Percentiles rank a stretch among this genome's conserved stretches.
These are phyloP conservation scores for Hyposoter dolosus DNA, from an alignment of 2,888 invertebrate genomes.

Conservation along the genomic window DNA sequence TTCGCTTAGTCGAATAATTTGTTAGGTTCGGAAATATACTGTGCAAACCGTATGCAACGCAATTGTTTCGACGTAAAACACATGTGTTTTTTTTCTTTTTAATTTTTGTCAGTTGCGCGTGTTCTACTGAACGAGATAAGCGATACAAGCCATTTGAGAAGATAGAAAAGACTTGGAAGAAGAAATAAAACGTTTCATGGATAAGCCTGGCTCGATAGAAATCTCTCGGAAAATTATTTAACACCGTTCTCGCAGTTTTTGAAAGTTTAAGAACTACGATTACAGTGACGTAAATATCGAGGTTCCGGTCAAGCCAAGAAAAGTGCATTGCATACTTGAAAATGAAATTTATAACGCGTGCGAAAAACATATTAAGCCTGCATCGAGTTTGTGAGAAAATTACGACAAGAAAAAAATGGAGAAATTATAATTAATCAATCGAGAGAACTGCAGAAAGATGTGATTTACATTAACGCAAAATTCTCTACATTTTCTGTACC, in stretches of 20 bases:
- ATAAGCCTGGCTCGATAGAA: background rate
- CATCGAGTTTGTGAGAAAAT: constrained; percentile 3
- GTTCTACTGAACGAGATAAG: constrained; percentile 17
- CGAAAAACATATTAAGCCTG: constrained; percentile 44
- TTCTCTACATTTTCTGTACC: constrained; percentile 77
- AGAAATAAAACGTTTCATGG: background rate
- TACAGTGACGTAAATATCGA: constrained; percentile 3
- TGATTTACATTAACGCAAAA: background rate
- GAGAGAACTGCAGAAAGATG: background rate
- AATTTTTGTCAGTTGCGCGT: background rate
- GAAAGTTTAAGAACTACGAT: constrained; percentile 9
- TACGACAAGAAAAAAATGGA: background rate
- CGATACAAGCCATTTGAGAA: constrained; percentile 24
- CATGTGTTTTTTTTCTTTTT: constrained; percentile 9
- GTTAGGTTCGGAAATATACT: background rate
- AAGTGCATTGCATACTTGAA: constrained; percentile 26
- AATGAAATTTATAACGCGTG: constrained; percentile 42
- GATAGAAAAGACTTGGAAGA: background rate
- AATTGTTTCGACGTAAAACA: background rate
- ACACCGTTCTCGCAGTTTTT: background rate
- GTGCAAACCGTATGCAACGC: background rate
- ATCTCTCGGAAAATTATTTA: constrained; percentile 12
- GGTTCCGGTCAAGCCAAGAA: constrained; percentile 8
- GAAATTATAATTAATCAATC: background rate
- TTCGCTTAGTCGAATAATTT: constrained; percentile 6